These are phyloP conservation scores for Nomada lathburiana DNA, from an alignment of 2,888 invertebrate genomes.

Conservation along the genomic window DNA sequence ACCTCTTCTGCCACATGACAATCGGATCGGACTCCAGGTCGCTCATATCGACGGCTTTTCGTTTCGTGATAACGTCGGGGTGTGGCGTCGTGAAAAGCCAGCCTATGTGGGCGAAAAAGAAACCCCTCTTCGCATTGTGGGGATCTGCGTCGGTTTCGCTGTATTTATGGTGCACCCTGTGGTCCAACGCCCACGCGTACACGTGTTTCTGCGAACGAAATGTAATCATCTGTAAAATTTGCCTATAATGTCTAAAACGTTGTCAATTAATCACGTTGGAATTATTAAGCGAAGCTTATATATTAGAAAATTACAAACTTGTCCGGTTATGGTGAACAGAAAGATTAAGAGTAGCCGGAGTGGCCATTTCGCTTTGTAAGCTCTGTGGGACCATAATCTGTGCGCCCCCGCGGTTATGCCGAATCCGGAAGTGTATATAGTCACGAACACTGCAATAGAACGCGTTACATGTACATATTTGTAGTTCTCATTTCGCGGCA, in stretches of 20 bases:
- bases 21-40: constrained; percentile 91
- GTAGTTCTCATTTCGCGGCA: not conserved
- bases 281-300: not conserved
- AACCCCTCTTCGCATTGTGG: constrained; percentile 93
- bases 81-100: constrained; percentile 95
- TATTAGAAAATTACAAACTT: constrained; percentile 86
- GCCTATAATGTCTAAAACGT: not conserved
- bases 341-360: constrained; percentile 89
- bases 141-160: constrained; percentile 94
- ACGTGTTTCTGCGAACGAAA: constrained; percentile 88
- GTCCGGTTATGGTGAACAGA: constrained; percentile 92
- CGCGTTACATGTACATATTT: constrained; percentile 7
- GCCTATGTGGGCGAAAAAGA: constrained; percentile 96
- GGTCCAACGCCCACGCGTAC: constrained; percentile 94
- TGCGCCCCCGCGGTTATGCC: constrained; percentile 94
- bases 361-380: constrained; percentile 91
- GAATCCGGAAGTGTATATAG: constrained; percentile 91
- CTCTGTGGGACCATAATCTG: constrained; percentile 92
- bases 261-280: not conserved
- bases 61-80: constrained; percentile 90
- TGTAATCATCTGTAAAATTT: not conserved
- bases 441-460: constrained; percentile 85
- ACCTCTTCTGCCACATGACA: constrained; percentile 91
- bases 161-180: constrained; percentile 95
- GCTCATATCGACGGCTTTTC: constrained; percentile 88